These are phyloP conservation scores for Geophilus truncorum DNA, from an alignment of 2,888 invertebrate genomes.

Conservation along the genomic window DNA sequence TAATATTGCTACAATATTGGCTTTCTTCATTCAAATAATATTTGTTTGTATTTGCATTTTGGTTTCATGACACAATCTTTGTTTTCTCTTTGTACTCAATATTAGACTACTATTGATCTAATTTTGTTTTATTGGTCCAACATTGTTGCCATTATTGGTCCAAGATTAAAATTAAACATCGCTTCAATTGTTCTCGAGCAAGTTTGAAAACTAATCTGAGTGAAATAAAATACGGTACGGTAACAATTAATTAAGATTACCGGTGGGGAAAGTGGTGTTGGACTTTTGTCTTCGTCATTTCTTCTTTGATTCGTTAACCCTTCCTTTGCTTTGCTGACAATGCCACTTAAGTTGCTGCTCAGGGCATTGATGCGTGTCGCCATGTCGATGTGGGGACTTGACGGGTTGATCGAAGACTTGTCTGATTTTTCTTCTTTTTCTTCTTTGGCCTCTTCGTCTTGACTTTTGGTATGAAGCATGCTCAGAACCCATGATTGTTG, in stretches of 20 bases:
- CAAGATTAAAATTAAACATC: too few species aligned
- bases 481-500: conserved; percentile 49
- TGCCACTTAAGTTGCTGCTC: conserved; percentile 69
- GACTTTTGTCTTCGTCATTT: conserved; percentile 61
- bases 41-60: too few species aligned
- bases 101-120: too few species aligned
- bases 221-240: too few species aligned
- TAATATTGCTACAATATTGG: too few species aligned
- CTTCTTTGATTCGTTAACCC: conserved; percentile 75
- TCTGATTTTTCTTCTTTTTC: conserved; percentile 72
- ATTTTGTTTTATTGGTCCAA: too few species aligned
- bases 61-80: too few species aligned
- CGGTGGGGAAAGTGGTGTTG: neutral
- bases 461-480: conserved; percentile 46
- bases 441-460: conserved; percentile 38
- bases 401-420: conserved; percentile 50
- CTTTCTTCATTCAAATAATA: too few species aligned
- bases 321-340: conserved; percentile 90
- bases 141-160: too few species aligned
- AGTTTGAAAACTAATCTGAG: too few species aligned
- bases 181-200: too few species aligned
- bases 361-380: neutral
- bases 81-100: too few species aligned
- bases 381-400: conserved; percentile 29
- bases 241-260: conserved; percentile 30